Percentiles rank a stretch among this genome's conserved stretches.
phyloP scores from a whole-genome alignment of 2,797 vertebrate species.

The Halcyon smyrnensis region DNA sequence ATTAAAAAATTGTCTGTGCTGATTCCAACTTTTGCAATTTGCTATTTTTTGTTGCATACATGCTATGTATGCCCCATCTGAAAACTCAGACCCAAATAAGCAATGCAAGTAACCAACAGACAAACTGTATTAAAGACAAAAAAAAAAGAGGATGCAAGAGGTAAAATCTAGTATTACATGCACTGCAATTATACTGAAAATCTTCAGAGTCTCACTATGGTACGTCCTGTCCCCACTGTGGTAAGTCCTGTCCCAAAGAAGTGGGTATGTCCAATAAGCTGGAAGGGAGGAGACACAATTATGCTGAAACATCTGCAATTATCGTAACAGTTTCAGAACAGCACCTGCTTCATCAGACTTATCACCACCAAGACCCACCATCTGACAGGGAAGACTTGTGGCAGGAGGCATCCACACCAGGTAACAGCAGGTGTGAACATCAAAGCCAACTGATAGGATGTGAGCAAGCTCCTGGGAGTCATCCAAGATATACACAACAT shows the following conservation, averaged over 20 bases:
- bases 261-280: neutral
- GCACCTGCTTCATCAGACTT: neutral
- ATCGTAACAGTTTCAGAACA: neutral
- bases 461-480: neutral
- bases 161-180: neutral
- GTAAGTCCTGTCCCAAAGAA: neutral
- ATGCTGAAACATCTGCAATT: neutral
- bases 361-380: neutral
- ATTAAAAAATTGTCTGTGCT: neutral
- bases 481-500: neutral
- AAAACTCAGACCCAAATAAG: neutral
- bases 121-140: neutral
- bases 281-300: neutral
- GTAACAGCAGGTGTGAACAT: neutral
- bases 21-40: neutral
- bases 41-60: neutral
- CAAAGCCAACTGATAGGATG: neutral
- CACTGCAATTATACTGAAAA: neutral
- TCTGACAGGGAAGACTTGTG: neutral
- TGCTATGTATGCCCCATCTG: neutral
- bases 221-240: neutral
- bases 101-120: neutral
- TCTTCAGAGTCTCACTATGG: neutral
- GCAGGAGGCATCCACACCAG: neutral
- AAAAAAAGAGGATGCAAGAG: neutral